Evolutionary conservation across 2,113 vertebrate species (phyloP).

Genomic region (Ellobius talpinus): DNA sequence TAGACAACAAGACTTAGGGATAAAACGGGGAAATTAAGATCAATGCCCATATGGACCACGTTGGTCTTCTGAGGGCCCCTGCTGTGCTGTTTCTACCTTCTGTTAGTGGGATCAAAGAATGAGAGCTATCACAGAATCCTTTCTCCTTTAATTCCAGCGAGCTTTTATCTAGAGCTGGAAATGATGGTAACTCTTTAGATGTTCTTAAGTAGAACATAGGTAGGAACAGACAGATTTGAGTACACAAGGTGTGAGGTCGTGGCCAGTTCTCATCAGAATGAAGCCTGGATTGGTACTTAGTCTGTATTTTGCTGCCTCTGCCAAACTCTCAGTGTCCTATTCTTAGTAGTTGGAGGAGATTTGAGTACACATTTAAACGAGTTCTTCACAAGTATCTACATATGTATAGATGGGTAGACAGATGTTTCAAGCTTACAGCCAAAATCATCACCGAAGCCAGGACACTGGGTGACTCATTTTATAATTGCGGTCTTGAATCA

Average conservation of each 20-base stretch:
- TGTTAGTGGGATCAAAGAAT: background rate
- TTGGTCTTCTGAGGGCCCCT: background rate
- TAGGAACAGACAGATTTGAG: background rate
- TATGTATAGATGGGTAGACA: background rate
- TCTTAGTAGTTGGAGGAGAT: background rate
- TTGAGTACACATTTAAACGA: background rate
- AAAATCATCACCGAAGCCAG: background rate
- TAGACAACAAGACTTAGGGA: background rate
- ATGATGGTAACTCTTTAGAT: background rate
- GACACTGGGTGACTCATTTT: background rate
- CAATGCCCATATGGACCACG: background rate
- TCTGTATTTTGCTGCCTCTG: background rate
- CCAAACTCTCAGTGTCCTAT: background rate
- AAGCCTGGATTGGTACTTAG: background rate
- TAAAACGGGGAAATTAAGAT: background rate
- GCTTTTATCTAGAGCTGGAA: background rate
- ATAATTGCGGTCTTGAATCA: background rate
- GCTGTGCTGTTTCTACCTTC: background rate
- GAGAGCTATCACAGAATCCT: background rate
- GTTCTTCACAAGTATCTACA: background rate
- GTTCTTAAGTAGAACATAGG: background rate
- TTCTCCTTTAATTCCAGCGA: constrained; percentile 5
- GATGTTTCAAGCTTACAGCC: background rate
- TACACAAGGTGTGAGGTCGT: constrained; percentile 1
- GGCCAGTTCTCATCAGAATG: background rate